Percentiles rank a stretch among this genome's conserved stretches.
Conservation (phyloP, 2,888 invertebrate genomes). For the Sesia bembeciformis region DNA sequence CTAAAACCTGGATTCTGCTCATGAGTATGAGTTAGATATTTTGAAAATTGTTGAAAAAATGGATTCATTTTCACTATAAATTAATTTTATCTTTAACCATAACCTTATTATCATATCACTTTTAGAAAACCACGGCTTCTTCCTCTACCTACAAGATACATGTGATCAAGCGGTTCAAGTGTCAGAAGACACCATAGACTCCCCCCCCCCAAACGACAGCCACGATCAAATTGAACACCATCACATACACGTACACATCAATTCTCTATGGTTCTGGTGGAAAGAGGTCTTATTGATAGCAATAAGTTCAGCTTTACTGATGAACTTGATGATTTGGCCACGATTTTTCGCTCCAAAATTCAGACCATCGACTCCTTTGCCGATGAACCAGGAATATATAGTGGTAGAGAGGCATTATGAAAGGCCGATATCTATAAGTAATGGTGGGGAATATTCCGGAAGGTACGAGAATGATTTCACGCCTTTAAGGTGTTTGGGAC, state of each 20-base stretch:
- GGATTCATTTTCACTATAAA: too few species aligned
- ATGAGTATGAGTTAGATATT: too few species aligned
- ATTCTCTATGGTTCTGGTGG: constrained; percentile 86
- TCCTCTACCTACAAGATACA: constrained; percentile 77
- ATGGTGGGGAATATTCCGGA: constrained; percentile 52
- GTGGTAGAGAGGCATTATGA: constrained; percentile 46
- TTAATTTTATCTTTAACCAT: too few species aligned
- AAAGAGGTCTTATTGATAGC: constrained; percentile 87
- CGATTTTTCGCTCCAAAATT: constrained; percentile 14
- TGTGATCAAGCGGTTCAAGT: constrained; percentile 61
- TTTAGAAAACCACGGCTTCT: constrained; percentile 82
- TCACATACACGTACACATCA: constrained; percentile 80
- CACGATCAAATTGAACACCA: constrained; percentile 51
- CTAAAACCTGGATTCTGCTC: too few species aligned
- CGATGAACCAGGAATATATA: constrained; percentile 44
- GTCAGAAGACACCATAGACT: constrained; percentile 25
- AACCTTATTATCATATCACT: neutral
- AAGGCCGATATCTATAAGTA: constrained; percentile 20
- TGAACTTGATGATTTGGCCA: constrained; percentile 80
- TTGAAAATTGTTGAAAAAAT: too few species aligned
- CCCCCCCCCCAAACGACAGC: constrained; percentile 10
- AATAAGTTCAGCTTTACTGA: constrained; percentile 79
- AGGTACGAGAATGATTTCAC: constrained; percentile 91
- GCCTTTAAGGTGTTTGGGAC: constrained; percentile 85
- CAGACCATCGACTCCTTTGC: constrained; percentile 21